Percentiles rank a stretch among this genome's conserved stretches.
Evolutionary conservation across 2,888 invertebrate genomes (phyloP).

Genomic region (Dioctria linearis): DNA sequence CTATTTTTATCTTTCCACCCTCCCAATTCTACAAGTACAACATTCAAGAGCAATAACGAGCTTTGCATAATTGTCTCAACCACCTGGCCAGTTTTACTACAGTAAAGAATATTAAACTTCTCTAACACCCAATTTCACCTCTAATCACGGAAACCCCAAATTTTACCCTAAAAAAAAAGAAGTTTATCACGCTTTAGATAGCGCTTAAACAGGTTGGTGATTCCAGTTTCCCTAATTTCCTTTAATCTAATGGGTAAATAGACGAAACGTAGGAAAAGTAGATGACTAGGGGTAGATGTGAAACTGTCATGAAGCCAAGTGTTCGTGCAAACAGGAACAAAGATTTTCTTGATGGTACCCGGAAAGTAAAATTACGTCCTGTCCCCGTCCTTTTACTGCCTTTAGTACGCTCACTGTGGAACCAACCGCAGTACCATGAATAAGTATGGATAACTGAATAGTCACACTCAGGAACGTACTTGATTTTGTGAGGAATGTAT

Average conservation of each 20-base stretch:
- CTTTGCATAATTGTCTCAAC: constrained; percentile 16
- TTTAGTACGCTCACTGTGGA: constrained; percentile 21
- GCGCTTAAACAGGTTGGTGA: constrained; percentile 49
- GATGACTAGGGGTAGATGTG: constrained; percentile 19
- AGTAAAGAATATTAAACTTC: constrained; percentile 29
- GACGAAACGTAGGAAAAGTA: constrained; percentile 31
- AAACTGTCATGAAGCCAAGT: constrained; percentile 46
- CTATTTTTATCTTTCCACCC: neutral
- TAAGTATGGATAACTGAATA: constrained; percentile 46
- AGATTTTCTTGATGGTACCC: constrained; percentile 42
- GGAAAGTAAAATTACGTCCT: constrained; percentile 51
- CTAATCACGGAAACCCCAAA: constrained; percentile 51
- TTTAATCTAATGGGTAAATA: constrained; percentile 50
- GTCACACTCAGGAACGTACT: constrained; percentile 34
- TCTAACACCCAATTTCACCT: constrained; percentile 43
- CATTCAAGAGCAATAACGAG: neutral
- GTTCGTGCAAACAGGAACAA: constrained; percentile 48
- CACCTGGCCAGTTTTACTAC: constrained; percentile 41
- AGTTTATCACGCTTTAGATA: constrained; percentile 20
- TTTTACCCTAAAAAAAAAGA: constrained; percentile 38
- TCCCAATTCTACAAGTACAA: neutral
- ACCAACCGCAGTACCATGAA: constrained; percentile 49
- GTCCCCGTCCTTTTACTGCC: constrained; percentile 37
- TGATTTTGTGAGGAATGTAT: neutral
- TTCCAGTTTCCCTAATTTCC: constrained; percentile 50